Evolutionary conservation across 2,797 vertebrate genomes (phyloP).

Genomic region (Pygocentrus nattereri): DNA sequence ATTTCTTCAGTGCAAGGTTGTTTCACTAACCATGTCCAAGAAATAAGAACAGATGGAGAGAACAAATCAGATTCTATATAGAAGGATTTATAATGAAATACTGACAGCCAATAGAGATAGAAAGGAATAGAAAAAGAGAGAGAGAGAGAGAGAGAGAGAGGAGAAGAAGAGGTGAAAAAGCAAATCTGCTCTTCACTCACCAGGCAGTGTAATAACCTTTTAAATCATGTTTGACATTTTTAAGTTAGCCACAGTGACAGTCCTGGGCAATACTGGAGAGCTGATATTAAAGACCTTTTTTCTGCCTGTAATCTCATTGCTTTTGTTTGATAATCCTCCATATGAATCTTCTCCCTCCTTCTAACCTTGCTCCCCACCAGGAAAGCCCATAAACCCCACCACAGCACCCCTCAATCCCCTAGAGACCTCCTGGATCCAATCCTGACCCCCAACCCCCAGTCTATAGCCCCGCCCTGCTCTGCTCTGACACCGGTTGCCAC

Average conservation of each 20-base stretch:
- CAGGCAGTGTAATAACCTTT: constrained; percentile 85
- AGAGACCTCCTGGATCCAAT: constrained; percentile 62
- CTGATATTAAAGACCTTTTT: constrained; percentile 86
- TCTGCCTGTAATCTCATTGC: constrained; percentile 86
- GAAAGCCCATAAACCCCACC: constrained; percentile 68
- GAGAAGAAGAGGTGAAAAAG: constrained; percentile 11
- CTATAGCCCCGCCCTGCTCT: constrained; percentile 75
- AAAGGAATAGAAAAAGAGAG: constrained; percentile 29
- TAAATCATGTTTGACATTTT: constrained; percentile 93
- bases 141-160: constrained; percentile 21
- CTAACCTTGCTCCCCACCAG: constrained; percentile 60
- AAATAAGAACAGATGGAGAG: constrained; percentile 51
- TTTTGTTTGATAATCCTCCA: constrained; percentile 87
- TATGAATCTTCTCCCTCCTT: constrained; percentile 76
- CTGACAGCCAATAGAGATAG: constrained; percentile 57
- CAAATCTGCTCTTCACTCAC: constrained; percentile 61
- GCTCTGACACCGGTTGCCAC: constrained; percentile 87
- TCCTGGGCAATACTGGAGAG: constrained; percentile 79
- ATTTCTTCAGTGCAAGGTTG: constrained; percentile 36
- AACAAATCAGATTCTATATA: constrained; percentile 56
- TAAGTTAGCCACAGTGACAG: constrained; percentile 82
- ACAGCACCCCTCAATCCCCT: constrained; percentile 40
- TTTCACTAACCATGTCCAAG: constrained; percentile 52
- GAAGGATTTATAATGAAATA: constrained; percentile 66
- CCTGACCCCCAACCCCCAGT: constrained; percentile 67